A percentile compares a stretch with the other conserved stretches of the same genome.
Conservation (phyloP, 2,888 invertebrate species). For the Halocaridina rubra region DNA sequence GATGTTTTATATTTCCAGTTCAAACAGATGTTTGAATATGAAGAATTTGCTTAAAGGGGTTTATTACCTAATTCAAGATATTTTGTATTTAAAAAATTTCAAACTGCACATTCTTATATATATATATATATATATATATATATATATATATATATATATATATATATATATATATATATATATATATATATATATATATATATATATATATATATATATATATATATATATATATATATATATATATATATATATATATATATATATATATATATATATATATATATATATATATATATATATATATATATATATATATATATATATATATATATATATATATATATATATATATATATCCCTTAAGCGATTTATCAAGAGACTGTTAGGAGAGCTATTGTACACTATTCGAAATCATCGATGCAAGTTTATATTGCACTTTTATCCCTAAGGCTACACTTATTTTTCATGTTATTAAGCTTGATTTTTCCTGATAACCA, state of each 20-base stretch:
- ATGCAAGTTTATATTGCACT: no score
- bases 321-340: not conserved
- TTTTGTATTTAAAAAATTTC: no score
- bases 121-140: not conserved
- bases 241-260: slow-evolving; percentile 1
- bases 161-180: slow-evolving; percentile 31
- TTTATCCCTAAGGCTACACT: no score
- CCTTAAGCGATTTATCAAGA: no score
- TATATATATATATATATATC: not conserved
- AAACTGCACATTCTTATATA: not conserved
- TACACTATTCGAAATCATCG: no score
- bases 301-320: not conserved
- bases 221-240: slow-evolving; percentile 20
- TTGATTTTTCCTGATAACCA: no score
- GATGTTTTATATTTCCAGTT: no score
- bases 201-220: slow-evolving; percentile 23
- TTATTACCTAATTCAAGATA: no score
- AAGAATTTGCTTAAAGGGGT: no score
- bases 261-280: not conserved
- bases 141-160: slow-evolving; percentile 22
- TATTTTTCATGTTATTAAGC: no score
- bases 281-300: not conserved
- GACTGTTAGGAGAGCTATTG: no score
- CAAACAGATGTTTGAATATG: no score
- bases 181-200: slow-evolving; percentile 34